Evolutionary conservation across 2,888 invertebrate genomes (phyloP).

Genomic region (Meandrusa payeni): DNA sequence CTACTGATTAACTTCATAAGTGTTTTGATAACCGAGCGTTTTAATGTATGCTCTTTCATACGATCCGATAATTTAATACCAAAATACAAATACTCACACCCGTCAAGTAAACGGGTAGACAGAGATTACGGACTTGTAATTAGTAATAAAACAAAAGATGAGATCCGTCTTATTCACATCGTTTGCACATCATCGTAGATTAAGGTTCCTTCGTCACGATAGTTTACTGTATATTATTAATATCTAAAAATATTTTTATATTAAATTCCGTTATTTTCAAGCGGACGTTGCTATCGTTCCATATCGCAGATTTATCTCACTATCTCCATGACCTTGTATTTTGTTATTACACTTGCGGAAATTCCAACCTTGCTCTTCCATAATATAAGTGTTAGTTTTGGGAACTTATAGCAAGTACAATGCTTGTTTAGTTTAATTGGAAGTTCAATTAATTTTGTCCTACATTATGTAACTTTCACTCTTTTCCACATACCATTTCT

Average conservation of each 20-base stretch:
- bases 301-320: constrained; percentile 42
- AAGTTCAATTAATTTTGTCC: constrained; percentile 18
- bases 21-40: constrained; percentile 32
- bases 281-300: constrained; percentile 38
- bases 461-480: constrained; percentile 24
- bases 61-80: constrained; percentile 34
- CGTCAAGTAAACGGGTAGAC: no score
- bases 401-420: not conserved
- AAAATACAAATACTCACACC: no score
- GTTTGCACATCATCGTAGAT: no score
- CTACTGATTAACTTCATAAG: constrained; percentile 35
- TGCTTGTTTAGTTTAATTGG: constrained; percentile 18
- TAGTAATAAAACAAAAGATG: no score
- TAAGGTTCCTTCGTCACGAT: constrained; percentile 41
- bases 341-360: constrained; percentile 18
- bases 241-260: constrained; percentile 37
- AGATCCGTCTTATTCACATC: no score
- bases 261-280: constrained; percentile 36
- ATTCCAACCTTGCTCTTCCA: constrained; percentile 14
- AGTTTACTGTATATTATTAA: constrained; percentile 30
- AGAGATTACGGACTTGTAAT: no score
- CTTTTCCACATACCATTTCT: constrained; percentile 17
- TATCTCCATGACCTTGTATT: constrained; percentile 18
- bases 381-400: constrained; percentile 5
- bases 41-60: constrained; percentile 34